Base-by-base conservation (phyloP, 1,140 invertebrate species). In the Caligus rogercresseyi region DNA sequence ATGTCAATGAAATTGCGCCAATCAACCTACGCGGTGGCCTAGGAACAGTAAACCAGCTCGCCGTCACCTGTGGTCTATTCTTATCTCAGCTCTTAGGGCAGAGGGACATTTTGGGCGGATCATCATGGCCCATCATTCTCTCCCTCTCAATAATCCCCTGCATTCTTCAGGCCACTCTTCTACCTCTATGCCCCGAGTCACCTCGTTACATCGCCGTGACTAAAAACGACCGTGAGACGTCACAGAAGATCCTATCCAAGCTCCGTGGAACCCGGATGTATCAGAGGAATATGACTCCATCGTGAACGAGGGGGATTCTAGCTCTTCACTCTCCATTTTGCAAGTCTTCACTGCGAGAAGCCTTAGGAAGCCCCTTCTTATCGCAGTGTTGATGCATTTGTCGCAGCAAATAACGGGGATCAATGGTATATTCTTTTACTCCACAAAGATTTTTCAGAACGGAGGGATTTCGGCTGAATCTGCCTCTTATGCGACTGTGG, bases 391-490 rank as follows among this genome's bases (percentile, higher is more conserved):
- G 64, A 77, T 92, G 67, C 91, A 92, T 82, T 72, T 92, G 0
- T 85, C 86, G 0, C 89, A 92, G 71, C 89, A 93, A 71, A 74
- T 92, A 0, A 87, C 85, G 19, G 89, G 89, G 15, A 93, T 93
- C 68, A 89, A 89, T 69, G 87, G 86, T 11, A 86, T 89, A 74
- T 77, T 92, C 70, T 91, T 85, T 74, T 93, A 84, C 76, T 92
- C 88, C 0, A 86, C 83, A 0, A 77, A 78, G 23, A 89, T 92
- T 57, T 91, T 91, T 71, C 74, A 72, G 64, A 79, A 77, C 62
- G 85, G 86, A 11, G 77, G 79, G 1, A 71, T 93, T 2, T 72
- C 69, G 1, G 71, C 76, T 0, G 67, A 71, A 0, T 74, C 77
- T 13, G 79, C 87, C 1, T 80, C 83, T 25, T 83, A 82, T 66